Percentiles rank a stretch among this genome's conserved stretches.
Evolutionary conservation across 2,888 invertebrate species (phyloP).

Genomic region (Protodeltote pygarga): DNA sequence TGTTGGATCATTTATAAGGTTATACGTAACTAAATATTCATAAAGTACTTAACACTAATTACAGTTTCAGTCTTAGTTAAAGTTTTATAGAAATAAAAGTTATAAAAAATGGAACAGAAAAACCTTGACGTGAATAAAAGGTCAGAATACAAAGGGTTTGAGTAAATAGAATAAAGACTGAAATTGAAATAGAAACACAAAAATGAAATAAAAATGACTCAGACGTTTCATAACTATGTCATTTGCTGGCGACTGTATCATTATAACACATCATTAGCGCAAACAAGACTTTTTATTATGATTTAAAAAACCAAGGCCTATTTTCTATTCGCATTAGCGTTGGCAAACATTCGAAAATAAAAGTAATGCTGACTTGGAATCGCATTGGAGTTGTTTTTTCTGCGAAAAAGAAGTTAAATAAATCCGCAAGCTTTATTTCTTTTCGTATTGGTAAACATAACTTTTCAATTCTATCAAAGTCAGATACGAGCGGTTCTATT

Average conservation of each 20-base stretch:
- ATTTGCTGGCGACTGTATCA: background rate
- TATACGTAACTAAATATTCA: conserved; percentile 35
- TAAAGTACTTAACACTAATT: conserved; percentile 34
- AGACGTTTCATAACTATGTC: conserved; percentile 13
- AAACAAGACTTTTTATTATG: background rate
- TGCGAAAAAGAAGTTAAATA: conserved; percentile 12
- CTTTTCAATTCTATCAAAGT: conserved; percentile 31
- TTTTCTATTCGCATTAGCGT: background rate
- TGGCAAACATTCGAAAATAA: background rate
- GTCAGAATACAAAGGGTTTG: conserved; percentile 13
- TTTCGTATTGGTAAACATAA: conserved; percentile 19
- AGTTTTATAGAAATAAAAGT: conserved; percentile 18
- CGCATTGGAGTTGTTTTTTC: conserved; percentile 1
- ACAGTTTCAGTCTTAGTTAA: conserved; percentile 17
- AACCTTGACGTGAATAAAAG: conserved; percentile 11
- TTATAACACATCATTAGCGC: conserved; percentile 11
- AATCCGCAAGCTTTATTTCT: conserved; percentile 8
- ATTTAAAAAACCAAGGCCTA: background rate
- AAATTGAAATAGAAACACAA: conserved; percentile 3
- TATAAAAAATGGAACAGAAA: conserved; percentile 1
- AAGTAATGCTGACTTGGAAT: background rate
- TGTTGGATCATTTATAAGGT: conserved; percentile 16
- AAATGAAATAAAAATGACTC: conserved; percentile 1
- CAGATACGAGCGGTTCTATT: conserved; percentile 10
- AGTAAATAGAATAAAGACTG: background rate